phyloP scores from a whole-genome alignment of 2,113 vertebrate genomes.

The Cheirogaleus medius region DNA sequence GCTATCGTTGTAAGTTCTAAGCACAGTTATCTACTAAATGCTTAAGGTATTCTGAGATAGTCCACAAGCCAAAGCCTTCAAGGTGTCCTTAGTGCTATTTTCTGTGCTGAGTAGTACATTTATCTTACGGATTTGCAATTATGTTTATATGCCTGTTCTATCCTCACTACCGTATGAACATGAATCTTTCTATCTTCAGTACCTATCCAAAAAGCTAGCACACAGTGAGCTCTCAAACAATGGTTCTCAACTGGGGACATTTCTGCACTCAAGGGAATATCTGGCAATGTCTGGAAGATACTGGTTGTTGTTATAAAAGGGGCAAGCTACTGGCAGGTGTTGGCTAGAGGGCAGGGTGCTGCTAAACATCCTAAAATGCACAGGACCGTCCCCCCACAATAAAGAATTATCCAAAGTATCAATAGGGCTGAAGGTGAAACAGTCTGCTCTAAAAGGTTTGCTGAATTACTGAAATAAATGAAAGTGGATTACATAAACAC shows the following conservation, averaged over 20 bases:
- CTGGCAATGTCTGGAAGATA: not conserved
- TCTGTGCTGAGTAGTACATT: not conserved
- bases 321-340: not conserved
- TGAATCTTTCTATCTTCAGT: not conserved
- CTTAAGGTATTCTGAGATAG: not conserved
- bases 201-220: not conserved
- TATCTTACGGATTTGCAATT: not conserved
- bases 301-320: not conserved
- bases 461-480: not conserved
- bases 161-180: not conserved
- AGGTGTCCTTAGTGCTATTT: not conserved
- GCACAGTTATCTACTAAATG: not conserved
- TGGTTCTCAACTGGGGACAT: not conserved
- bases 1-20: not conserved
- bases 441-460: not conserved
- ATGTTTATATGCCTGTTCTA: not conserved
- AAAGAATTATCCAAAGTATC: not conserved
- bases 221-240: not conserved
- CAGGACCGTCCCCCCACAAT: not conserved
- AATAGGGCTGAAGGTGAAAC: not conserved
- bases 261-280: not conserved
- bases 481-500: not conserved
- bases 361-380: not conserved
- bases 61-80: not conserved
- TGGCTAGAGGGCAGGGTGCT: not conserved